Base-by-base conservation (phyloP, 2,797 vertebrate species). In the Carapus acus region DNA sequence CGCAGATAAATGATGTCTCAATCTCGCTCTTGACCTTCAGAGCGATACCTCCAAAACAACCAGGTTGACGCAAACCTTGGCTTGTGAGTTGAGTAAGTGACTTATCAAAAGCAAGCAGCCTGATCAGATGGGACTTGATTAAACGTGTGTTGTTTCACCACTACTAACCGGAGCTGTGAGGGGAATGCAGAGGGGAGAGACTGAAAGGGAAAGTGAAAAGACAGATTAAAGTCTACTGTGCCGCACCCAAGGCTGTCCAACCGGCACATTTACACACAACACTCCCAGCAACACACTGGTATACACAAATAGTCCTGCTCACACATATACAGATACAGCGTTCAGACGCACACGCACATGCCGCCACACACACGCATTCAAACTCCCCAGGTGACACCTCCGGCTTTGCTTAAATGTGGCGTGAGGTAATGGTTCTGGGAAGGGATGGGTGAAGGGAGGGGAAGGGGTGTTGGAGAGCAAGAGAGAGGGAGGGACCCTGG, bases 381-480 rank as follows among this genome's bases (percentile, higher is more conserved):
- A 20, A 36, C 23, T 79, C 74, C 77, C 75, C 71, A 85, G 81
- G 85, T 83, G 73, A 85, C 67, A 75, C 67, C 73, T 65, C 76
- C 14, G 44, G 63, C 49, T 60, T 67, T 42, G 65, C 65, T 64
- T 73, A 78, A 27, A 76, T 83, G 63, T 44, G 48, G 49, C 55
- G 61, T 89, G 87, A 88, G 68, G 74, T 87, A 77, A 86, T 86
- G 74, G 38, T 79, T 83, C 66, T 71, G 67, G 78, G 75, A 82
- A 80, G 70, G 58, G 66, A 77, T 58, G 63, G 51, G 27, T 50
- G 58, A 62, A 64, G 42, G 74, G 64, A 62, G 67, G 65, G 54
- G 45, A 34, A 38, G 51, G 68, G 59, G 61, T 48, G 49, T 76
- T 58, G 73, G 42, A 62, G 45, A 57, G 56, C 14, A 48, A 3